Evolutionary conservation across 2,888 invertebrate genomes (phyloP).

Genomic region (Coleophora flavipennella): DNA sequence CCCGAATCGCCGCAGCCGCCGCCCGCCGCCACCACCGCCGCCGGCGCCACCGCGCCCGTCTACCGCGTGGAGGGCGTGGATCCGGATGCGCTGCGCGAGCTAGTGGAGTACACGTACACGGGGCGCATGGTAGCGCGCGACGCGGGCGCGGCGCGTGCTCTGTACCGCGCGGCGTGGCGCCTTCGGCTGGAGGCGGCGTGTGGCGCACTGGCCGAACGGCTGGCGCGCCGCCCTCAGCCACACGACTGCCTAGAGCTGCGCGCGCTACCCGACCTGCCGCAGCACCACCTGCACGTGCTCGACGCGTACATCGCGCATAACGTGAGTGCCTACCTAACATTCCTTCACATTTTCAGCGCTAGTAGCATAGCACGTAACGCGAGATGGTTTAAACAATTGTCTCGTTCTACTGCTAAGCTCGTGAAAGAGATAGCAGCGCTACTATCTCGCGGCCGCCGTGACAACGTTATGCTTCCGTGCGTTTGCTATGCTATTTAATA

Average conservation of each 20-base stretch:
- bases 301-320: slow-evolving; percentile 80
- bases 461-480: no score
- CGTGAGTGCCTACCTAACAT: slow-evolving; percentile 69
- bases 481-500: no score
- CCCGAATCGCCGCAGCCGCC: slow-evolving; percentile 29
- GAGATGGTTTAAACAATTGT: no score
- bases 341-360: no score
- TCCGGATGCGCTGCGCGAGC: slow-evolving; percentile 77
- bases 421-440: no score
- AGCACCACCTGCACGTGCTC: slow-evolving; percentile 59
- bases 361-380: no score
- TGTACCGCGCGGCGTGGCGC: slow-evolving; percentile 85
- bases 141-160: slow-evolving; percentile 74
- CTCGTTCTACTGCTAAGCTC: no score
- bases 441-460: no score
- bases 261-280: slow-evolving; percentile 76
- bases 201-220: slow-evolving; percentile 78
- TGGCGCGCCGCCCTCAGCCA: slow-evolving; percentile 73
- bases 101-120: slow-evolving; percentile 89
- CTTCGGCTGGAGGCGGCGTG: slow-evolving; percentile 84
- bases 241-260: slow-evolving; percentile 73
- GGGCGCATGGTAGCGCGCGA: slow-evolving; percentile 63
- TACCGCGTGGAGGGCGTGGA: slow-evolving; percentile 35
- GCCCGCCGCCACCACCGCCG: slow-evolving; percentile 3
- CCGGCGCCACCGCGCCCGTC: slow-evolving; percentile 15